phyloP scores from a whole-genome alignment of 2,113 vertebrate genomes.

The Mixornis gularis region DNA sequence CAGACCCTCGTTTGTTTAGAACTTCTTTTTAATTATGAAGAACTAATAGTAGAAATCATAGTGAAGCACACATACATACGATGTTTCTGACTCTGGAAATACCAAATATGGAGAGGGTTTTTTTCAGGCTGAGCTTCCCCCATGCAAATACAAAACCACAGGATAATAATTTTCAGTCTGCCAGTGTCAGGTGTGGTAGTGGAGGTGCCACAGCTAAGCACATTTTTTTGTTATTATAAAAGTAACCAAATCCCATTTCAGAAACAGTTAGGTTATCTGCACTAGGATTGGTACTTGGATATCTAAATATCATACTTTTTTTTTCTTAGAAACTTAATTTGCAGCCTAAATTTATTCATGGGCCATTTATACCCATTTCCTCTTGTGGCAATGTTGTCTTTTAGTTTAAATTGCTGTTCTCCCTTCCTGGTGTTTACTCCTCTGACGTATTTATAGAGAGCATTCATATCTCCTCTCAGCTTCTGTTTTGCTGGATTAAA shows the following conservation, averaged over 20 bases:
- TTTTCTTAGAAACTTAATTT: background rate
- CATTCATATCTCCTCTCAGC: background rate
- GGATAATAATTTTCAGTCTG: background rate
- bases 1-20: background rate
- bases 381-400: background rate
- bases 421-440: background rate
- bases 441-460: background rate
- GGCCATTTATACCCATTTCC: background rate
- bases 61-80: background rate
- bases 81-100: background rate
- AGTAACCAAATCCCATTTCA: background rate
- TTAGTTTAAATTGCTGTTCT: slow-evolving; percentile 12
- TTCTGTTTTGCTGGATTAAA: background rate
- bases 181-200: background rate
- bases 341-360: slow-evolving; percentile 6
- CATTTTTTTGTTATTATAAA: background rate
- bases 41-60: background rate
- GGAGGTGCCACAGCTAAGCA: background rate
- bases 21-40: background rate
- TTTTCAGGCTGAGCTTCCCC: background rate
- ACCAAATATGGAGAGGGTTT: background rate
- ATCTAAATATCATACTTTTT: background rate
- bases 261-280: background rate
- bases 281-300: background rate
- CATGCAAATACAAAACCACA: background rate